Percentiles rank a stretch among this genome's conserved stretches.
These are phyloP conservation scores for Lindbergichthys nudifrons DNA, from an alignment of 2,797 vertebrate species.

Conservation along the genomic window DNA sequence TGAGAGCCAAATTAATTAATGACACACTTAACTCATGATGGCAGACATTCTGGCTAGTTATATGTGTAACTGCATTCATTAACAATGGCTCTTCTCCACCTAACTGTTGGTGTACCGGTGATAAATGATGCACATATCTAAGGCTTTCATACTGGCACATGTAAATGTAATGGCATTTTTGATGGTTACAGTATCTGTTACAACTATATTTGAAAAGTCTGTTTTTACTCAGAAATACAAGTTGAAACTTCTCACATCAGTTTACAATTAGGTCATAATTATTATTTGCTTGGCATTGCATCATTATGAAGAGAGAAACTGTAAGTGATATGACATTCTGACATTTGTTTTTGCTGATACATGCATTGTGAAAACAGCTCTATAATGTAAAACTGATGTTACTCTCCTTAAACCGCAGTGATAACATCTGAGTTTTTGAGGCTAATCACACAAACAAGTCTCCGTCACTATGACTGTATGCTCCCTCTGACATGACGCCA, in stretches of 20 bases:
- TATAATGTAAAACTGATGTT: slow-evolving; percentile 42
- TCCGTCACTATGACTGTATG: slow-evolving; percentile 43
- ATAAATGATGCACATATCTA: neutral
- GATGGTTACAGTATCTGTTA: neutral
- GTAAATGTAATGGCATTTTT: neutral
- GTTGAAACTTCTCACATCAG: neutral
- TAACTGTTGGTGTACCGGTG: neutral
- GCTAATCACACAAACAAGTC: slow-evolving; percentile 50
- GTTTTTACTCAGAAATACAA: neutral
- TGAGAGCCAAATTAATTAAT: neutral
- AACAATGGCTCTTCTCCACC: neutral
- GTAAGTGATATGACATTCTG: neutral
- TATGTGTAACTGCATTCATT: neutral
- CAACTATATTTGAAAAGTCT: neutral
- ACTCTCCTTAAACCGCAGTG: slow-evolving; percentile 17
- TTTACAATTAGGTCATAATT: neutral
- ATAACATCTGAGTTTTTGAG: slow-evolving; percentile 36
- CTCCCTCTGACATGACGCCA: slow-evolving; percentile 52
- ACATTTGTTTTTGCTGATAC: slow-evolving; percentile 43
- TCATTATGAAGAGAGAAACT: neutral
- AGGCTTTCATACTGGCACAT: neutral
- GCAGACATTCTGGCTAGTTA: neutral
- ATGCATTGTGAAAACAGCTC: slow-evolving; percentile 9
- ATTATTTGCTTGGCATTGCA: neutral
- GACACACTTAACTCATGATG: neutral